Conservation (phyloP, 2,888 invertebrate species). For the Harpalus rubripes region DNA sequence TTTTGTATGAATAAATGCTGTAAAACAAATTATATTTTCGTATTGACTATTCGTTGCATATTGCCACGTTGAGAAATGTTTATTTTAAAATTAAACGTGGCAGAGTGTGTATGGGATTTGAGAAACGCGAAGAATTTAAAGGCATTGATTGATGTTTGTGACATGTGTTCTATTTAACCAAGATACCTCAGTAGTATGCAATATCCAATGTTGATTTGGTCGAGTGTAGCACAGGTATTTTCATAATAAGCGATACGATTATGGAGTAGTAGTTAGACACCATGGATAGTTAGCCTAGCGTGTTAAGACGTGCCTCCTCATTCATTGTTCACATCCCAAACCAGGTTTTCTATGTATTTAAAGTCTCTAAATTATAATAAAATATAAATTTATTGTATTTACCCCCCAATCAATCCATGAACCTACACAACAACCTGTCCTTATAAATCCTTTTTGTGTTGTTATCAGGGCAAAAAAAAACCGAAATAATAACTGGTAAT, state of each 20-base stretch:
- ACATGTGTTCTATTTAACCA: constrained; percentile 63
- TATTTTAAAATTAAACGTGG: neutral
- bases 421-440: neutral
- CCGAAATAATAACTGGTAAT: too few relatives aligned
- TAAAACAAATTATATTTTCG: neutral
- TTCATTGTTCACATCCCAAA: constrained; percentile 50
- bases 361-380: constrained; percentile 64
- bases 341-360: constrained; percentile 64
- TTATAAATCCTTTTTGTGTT: neutral
- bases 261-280: constrained; percentile 39
- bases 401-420: constrained; percentile 3
- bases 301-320: constrained; percentile 61
- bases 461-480: too few relatives aligned
- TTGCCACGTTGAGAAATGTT: neutral
- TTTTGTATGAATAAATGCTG: too few relatives aligned
- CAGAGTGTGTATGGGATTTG: neutral
- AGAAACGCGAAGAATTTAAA: neutral
- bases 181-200: constrained; percentile 64
- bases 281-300: constrained; percentile 49
- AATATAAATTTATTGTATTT: constrained; percentile 47
- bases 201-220: constrained; percentile 48
- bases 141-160: constrained; percentile 35
- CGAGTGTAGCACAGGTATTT: constrained; percentile 61
- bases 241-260: constrained; percentile 48
- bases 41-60: neutral